A percentile compares a stretch with the other conserved stretches of the same genome.
Conservation (phyloP, 2,113 vertebrate genomes). For the Epinephelus moara region DNA sequence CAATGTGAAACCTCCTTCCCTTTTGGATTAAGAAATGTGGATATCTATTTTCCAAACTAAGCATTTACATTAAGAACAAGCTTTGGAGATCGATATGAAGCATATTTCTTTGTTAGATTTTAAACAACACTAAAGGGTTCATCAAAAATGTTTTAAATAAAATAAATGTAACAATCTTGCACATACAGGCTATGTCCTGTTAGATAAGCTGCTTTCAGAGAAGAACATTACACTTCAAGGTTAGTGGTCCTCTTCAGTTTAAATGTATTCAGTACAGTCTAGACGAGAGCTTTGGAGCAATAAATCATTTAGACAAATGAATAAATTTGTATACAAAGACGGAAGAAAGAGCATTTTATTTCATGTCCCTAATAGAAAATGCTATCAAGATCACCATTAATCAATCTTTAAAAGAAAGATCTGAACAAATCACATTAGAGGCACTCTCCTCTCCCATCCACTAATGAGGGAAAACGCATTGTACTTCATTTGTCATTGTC, state of each 20-base stretch:
- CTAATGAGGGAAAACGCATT: constrained; percentile 55
- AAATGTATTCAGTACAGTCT: constrained; percentile 14
- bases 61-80: background rate
- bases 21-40: background rate
- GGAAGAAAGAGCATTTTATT: constrained; percentile 28
- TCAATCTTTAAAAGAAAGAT: constrained; percentile 58
- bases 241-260: constrained; percentile 17
- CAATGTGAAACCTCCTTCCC: background rate
- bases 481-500: constrained; percentile 66
- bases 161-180: background rate
- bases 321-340: constrained; percentile 35
- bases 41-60: background rate
- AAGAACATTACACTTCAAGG: constrained; percentile 23
- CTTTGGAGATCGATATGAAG: background rate
- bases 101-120: background rate
- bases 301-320: constrained; percentile 63
- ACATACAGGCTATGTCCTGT: background rate
- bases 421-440: constrained; percentile 51
- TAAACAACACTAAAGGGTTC: background rate
- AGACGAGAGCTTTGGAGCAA: constrained; percentile 11
- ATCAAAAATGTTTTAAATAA: background rate
- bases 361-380: constrained; percentile 40
- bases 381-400: constrained; percentile 43
- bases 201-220: background rate
- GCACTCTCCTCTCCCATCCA: constrained; percentile 33